phyloP scores from a whole-genome alignment of 2,797 vertebrate species.

The Chloroceryle amazona region DNA sequence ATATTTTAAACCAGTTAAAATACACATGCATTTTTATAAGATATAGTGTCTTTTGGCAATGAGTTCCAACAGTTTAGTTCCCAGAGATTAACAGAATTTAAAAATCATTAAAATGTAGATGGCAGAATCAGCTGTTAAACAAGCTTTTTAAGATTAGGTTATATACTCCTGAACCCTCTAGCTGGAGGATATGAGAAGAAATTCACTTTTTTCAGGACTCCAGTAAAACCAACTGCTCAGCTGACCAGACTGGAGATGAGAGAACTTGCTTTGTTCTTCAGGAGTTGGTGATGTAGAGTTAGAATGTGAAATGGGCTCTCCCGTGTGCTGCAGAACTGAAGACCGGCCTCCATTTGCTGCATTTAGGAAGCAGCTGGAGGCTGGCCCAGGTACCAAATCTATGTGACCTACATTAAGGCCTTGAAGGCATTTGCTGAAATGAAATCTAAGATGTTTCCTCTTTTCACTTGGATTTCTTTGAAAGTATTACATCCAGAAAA shows the following conservation, averaged over 20 bases:
- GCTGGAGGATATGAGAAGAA: background rate
- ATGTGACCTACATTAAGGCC: slow-evolving; percentile 34
- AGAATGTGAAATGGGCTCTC: background rate
- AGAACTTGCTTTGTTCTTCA: background rate
- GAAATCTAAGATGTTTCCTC: slow-evolving; percentile 46
- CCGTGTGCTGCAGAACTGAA: background rate
- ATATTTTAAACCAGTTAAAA: background rate
- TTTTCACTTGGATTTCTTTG: slow-evolving; percentile 39
- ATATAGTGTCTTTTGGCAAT: background rate
- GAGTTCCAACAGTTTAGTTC: background rate
- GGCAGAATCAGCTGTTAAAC: background rate
- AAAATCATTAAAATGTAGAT: slow-evolving; percentile 18
- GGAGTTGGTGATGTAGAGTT: background rate
- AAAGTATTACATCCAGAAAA: slow-evolving; percentile 32
- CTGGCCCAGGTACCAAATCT: slow-evolving; percentile 18
- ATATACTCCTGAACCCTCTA: background rate
- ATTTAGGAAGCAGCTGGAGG: slow-evolving; percentile 56
- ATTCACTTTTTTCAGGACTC: background rate
- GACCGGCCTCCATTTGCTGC: slow-evolving; percentile 17
- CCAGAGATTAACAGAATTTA: background rate
- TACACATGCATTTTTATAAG: background rate
- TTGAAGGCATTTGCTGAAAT: slow-evolving; percentile 47
- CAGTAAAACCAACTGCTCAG: background rate
- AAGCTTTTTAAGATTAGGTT: background rate
- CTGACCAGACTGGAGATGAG: background rate